Percentiles rank a stretch among this genome's conserved stretches.
Conservation (phyloP, 2,888 invertebrate genomes). For the Lasioglossum morio region DNA sequence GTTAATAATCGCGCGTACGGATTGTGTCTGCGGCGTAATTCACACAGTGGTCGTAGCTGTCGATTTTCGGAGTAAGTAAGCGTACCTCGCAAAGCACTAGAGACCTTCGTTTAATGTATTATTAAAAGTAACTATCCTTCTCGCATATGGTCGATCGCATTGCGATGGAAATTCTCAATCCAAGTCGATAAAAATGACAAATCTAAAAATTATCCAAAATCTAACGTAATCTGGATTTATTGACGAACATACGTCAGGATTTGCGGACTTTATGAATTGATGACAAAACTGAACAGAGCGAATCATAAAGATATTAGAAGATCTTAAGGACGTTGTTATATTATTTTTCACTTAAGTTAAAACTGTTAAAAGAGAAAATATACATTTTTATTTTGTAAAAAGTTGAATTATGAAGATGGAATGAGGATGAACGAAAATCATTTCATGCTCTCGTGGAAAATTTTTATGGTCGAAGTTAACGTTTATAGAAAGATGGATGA, state of each 20-base stretch:
- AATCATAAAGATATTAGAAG: no score
- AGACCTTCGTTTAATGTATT: not conserved
- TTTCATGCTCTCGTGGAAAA: not conserved
- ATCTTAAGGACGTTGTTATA: no score
- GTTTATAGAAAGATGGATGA: not conserved
- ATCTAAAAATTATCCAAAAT: not conserved
- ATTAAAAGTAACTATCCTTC: not conserved
- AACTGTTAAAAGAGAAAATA: not conserved
- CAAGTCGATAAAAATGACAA: not conserved
- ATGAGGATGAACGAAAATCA: not conserved
- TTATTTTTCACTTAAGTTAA: not conserved
- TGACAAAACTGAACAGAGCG: not conserved
- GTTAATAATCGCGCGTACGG: constrained; percentile 9
- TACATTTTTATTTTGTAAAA: no score
- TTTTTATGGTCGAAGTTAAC: not conserved
- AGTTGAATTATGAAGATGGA: not conserved
- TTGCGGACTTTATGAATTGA: not conserved
- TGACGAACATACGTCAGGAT: not conserved
- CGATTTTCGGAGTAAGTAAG: not conserved
- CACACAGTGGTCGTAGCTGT: not conserved
- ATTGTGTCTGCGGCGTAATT: constrained; percentile 5
- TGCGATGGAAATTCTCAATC: not conserved
- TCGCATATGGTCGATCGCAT: not conserved
- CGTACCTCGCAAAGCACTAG: not conserved
- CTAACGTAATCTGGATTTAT: not conserved